Percentiles rank a stretch among this genome's conserved stretches.
Evolutionary conservation across 2,888 invertebrate species (phyloP).

Genomic region (Macrophya alboannulata): DNA sequence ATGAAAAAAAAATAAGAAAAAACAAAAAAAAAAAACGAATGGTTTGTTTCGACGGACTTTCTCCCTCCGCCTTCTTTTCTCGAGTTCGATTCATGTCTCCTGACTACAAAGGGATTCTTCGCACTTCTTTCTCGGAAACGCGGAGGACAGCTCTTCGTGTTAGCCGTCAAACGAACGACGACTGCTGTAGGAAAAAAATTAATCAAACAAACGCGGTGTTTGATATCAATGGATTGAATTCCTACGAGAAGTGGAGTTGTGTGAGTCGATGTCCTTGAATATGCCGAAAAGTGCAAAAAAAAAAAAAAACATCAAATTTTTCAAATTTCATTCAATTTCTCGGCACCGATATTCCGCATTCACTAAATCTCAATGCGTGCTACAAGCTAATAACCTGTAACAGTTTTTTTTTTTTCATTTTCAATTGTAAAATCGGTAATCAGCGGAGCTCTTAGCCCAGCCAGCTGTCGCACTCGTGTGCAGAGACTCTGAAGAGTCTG

Average conservation of each 20-base stretch:
- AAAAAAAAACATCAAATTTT: background rate
- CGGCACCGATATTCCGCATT: background rate
- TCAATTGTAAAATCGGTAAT: background rate
- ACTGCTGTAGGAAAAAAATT: background rate
- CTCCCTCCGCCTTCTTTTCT: background rate
- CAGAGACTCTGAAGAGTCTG: background rate
- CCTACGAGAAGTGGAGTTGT: background rate
- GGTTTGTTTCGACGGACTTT: background rate
- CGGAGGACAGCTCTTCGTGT: background rate
- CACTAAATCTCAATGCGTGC: background rate
- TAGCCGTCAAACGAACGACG: background rate
- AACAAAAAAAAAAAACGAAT: background rate
- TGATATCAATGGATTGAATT: background rate
- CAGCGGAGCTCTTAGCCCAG: background rate
- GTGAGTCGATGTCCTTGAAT: background rate
- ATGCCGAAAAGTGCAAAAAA: background rate
- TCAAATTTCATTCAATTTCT: background rate
- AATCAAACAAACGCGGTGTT: background rate
- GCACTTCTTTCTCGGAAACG: background rate
- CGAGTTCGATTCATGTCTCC: too few relatives aligned
- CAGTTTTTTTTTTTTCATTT: background rate
- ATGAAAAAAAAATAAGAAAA: background rate
- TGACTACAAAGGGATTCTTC: background rate
- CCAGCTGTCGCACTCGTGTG: slow-evolving; percentile 6
- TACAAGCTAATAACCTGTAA: background rate